These are phyloP conservation scores for Dione juno DNA, from an alignment of 2,888 invertebrate genomes.

Conservation along the genomic window DNA sequence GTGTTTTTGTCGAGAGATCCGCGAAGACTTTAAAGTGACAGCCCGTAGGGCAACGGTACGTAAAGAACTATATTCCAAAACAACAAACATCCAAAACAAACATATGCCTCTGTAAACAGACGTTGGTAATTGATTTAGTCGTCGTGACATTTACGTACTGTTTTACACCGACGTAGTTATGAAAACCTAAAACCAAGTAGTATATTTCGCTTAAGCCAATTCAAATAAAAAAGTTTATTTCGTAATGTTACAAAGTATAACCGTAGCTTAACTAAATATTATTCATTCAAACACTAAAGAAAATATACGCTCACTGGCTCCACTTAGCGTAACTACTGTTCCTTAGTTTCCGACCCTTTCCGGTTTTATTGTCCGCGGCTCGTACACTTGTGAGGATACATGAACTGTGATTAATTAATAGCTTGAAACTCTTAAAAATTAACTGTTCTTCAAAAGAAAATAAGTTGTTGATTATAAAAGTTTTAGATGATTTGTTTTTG, in stretches of 20 bases:
- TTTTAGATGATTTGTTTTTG: too few species aligned
- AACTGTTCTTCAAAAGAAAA: not conserved
- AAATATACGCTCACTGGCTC: slow-evolving; percentile 22
- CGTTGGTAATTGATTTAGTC: too few species aligned
- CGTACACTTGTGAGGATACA: not conserved
- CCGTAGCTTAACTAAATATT: not conserved
- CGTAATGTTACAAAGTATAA: slow-evolving; percentile 8
- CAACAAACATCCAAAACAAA: too few species aligned
- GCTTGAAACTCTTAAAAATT: not conserved
- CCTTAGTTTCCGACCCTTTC: slow-evolving; percentile 26
- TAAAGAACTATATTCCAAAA: too few species aligned
- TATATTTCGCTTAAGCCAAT: not conserved
- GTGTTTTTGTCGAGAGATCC: too few species aligned
- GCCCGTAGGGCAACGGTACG: too few species aligned
- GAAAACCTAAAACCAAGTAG: not conserved
- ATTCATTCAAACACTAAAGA: slow-evolving; percentile 16
- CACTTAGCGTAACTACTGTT: slow-evolving; percentile 27
- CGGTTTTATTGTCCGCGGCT: slow-evolving; percentile 20
- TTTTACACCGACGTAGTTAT: too few species aligned
- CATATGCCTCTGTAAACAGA: too few species aligned
- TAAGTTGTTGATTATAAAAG: too few species aligned
- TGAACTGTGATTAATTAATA: slow-evolving; percentile 10
- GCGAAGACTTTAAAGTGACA: too few species aligned
- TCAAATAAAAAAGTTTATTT: not conserved
- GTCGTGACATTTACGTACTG: too few species aligned